A percentile compares a stretch with the other conserved stretches of the same genome.
Conservation (phyloP, 2,888 invertebrate genomes). For the Ophion costatus region DNA sequence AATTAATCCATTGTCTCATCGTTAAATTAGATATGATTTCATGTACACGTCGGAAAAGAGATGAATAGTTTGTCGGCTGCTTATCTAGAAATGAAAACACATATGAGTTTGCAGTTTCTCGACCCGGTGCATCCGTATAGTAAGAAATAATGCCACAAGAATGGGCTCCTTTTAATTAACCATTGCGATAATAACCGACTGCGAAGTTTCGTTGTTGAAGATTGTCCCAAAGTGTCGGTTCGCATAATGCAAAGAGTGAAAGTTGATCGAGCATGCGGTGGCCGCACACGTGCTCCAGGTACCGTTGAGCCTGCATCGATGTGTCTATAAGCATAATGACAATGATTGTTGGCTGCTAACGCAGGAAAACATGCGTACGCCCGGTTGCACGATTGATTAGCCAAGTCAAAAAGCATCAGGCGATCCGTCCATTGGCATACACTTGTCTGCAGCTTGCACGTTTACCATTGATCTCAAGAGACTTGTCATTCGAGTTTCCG, state of each 20-base stretch:
- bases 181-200: background rate
- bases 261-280: conserved; percentile 34
- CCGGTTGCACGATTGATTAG: background rate
- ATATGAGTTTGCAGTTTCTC: no score
- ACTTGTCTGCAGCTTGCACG: background rate
- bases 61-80: background rate
- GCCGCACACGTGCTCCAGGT: conserved; percentile 6
- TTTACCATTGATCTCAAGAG: background rate
- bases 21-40: background rate
- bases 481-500: background rate
- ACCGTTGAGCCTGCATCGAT: background rate
- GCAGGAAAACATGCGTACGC: background rate
- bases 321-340: background rate
- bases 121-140: no score
- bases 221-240: conserved; percentile 36
- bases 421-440: background rate
- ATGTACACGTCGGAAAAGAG: background rate
- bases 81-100: no score
- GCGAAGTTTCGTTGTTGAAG: background rate
- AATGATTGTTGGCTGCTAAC: background rate
- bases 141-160: no score
- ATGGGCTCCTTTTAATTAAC: no score
- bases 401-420: background rate
- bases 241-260: conserved; percentile 41
- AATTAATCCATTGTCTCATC: background rate